These are phyloP conservation scores for Ctenopoma kingsleyae DNA, from an alignment of 2,797 vertebrate species.

Conservation along the genomic window DNA sequence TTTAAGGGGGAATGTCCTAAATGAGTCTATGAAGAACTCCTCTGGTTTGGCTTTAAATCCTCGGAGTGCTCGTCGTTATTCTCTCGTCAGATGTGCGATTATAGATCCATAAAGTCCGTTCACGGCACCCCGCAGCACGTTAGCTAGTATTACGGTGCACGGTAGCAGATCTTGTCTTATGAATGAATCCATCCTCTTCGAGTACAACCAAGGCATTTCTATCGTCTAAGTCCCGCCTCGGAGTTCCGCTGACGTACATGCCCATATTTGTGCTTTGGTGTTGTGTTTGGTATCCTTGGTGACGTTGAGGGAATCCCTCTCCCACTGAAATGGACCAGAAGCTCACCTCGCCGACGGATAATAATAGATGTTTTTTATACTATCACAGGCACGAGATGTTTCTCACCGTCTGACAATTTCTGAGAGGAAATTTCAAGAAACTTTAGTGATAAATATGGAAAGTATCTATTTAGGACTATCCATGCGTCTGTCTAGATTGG, in stretches of 20 bases:
- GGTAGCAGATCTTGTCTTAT: slow-evolving; percentile 87
- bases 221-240: slow-evolving; percentile 84
- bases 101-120: slow-evolving; percentile 83
- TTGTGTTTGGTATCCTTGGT: slow-evolving; percentile 99
- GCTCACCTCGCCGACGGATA: slow-evolving; percentile 84
- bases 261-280: slow-evolving; percentile 90
- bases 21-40: slow-evolving; percentile 44
- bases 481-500: slow-evolving; percentile 29
- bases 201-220: slow-evolving; percentile 73
- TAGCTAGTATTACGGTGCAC: slow-evolving; percentile 57
- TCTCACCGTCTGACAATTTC: slow-evolving; percentile 82
- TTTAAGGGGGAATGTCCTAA: slow-evolving; percentile 60
- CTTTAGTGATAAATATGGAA: slow-evolving; percentile 65
- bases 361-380: slow-evolving; percentile 85
- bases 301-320: slow-evolving; percentile 99
- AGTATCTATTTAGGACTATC: slow-evolving; percentile 49
- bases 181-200: slow-evolving; percentile 90
- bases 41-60: slow-evolving; percentile 57
- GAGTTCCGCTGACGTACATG: slow-evolving; percentile 99
- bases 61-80: slow-evolving; percentile 20
- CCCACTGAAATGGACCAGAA: slow-evolving; percentile 83
- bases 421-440: slow-evolving; percentile 68
- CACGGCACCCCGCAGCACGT: slow-evolving; percentile 43
- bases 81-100: slow-evolving; percentile 45
- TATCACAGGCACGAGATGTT: slow-evolving; percentile 82